Evolutionary conservation across 2,888 invertebrate species (phyloP).

Genomic region (Drosophila limbata): DNA sequence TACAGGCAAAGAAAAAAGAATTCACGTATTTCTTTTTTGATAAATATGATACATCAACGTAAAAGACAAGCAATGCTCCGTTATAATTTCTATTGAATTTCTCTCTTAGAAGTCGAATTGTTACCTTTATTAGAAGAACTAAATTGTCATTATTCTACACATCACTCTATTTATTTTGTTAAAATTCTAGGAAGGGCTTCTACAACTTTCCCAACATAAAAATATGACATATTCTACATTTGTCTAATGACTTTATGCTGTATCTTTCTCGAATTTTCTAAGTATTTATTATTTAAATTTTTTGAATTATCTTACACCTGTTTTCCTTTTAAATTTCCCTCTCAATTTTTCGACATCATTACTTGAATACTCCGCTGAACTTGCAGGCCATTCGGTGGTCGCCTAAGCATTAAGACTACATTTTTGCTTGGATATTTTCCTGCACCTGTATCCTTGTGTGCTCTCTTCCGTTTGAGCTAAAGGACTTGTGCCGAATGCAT

Average conservation of each 20-base stretch:
- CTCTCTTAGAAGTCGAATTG: neutral
- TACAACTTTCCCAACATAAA: neutral
- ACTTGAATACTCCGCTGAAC: fast-evolving
- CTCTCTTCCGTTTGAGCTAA: constrained; percentile 48
- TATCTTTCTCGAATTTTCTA: neutral
- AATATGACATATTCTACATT: neutral
- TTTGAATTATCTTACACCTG: neutral
- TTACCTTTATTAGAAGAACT: neutral
- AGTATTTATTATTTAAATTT: too few species aligned
- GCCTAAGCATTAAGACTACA: neutral
- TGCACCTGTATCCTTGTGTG: constrained; percentile 48
- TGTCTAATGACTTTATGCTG: neutral
- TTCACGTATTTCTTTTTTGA: too few species aligned
- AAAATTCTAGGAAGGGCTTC: neutral
- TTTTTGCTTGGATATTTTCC: neutral
- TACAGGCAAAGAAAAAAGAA: too few species aligned
- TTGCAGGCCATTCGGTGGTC: constrained; percentile 51
- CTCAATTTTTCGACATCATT: neutral
- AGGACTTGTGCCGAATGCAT: constrained; percentile 59
- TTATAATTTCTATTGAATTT: neutral
- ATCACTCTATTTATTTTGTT: neutral
- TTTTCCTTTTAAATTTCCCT: neutral
- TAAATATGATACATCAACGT: too few species aligned
- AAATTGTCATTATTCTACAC: neutral
- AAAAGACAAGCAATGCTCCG: too few species aligned